phyloP scores from a whole-genome alignment of 1,140 invertebrate genomes.

The Schmidtea mediterranea region DNA sequence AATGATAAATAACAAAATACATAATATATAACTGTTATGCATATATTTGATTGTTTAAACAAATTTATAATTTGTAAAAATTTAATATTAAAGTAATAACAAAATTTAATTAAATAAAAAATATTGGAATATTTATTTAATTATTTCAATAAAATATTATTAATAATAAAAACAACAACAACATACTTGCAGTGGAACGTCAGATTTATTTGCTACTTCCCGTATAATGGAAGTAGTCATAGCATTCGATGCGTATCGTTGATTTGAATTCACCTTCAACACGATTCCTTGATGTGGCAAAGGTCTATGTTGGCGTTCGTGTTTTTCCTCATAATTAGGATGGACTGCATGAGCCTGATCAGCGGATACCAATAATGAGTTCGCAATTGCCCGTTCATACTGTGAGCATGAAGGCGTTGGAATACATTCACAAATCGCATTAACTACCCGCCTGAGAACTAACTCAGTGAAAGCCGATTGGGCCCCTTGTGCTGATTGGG shows the following conservation, averaged over 20 bases:
- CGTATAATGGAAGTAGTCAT: conserved; percentile 27
- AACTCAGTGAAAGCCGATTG: conserved; percentile 22
- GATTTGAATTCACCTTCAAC: conserved; percentile 30
- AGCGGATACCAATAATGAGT: conserved; percentile 26
- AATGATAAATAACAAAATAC: no score
- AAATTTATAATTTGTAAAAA: no score
- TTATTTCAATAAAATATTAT: not conserved
- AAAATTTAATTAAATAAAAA: no score
- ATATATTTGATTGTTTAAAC: no score
- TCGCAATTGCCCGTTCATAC: conserved; percentile 24
- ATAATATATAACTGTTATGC: no score
- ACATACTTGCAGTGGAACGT: conserved; percentile 26
- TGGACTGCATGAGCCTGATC: conserved; percentile 31
- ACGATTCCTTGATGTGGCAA: conserved; percentile 25
- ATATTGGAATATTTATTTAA: no score
- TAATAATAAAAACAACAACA: not conserved
- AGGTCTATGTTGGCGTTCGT: conserved; percentile 26
- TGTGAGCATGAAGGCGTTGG: conserved; percentile 10
- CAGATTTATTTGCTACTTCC: conserved; percentile 20
- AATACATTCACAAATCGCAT: conserved; percentile 7
- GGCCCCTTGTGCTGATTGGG: conserved; percentile 25
- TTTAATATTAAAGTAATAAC: no score
- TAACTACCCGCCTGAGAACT: conserved; percentile 21
- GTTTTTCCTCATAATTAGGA: conserved; percentile 28
- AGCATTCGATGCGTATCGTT: conserved; percentile 28